Percentiles rank a stretch among this genome's conserved stretches.
These are phyloP conservation scores for Uloborus diversus DNA, from an alignment of 1,140 invertebrate genomes.

Conservation along the genomic window DNA sequence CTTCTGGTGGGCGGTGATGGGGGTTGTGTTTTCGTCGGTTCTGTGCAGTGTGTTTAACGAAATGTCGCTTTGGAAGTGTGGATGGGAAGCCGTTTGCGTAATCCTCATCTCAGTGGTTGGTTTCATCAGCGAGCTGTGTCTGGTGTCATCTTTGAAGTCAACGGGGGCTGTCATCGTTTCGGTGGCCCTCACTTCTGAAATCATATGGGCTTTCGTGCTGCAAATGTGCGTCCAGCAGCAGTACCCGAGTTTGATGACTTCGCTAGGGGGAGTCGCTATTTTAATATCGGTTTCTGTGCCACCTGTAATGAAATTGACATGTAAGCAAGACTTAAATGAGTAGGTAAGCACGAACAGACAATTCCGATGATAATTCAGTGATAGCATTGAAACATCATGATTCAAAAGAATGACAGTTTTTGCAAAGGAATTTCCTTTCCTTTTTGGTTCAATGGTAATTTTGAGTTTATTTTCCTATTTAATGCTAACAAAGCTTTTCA, in stretches of 20 bases:
- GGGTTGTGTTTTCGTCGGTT: background rate
- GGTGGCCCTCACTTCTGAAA: constrained; percentile 27
- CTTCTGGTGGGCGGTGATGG: constrained; percentile 37
- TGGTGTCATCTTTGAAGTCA: constrained; percentile 12
- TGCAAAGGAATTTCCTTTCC: too few species aligned
- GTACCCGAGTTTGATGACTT: background rate
- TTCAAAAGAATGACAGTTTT: too few species aligned
- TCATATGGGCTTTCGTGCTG: constrained; percentile 30
- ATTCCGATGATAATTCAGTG: too few species aligned
- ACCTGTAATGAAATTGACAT: background rate
- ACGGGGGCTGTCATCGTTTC: constrained; percentile 24
- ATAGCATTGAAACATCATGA: too few species aligned
- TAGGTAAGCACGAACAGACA: too few species aligned
- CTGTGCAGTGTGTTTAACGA: background rate
- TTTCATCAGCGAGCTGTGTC: constrained; percentile 5
- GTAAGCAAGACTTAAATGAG: too few species aligned
- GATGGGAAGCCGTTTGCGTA: background rate
- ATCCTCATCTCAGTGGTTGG: constrained; percentile 16
- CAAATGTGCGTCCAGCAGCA: constrained; percentile 12
- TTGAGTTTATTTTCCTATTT: too few species aligned
- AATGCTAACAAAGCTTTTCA: too few species aligned
- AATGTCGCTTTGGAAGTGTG: background rate
- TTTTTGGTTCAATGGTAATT: too few species aligned
- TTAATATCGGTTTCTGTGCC: background rate
- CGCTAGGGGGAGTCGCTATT: constrained; percentile 10